Percentiles rank a stretch among this genome's conserved stretches.
Evolutionary conservation across 1,140 invertebrate species (phyloP).

Genomic region (Arion vulgaris): DNA sequence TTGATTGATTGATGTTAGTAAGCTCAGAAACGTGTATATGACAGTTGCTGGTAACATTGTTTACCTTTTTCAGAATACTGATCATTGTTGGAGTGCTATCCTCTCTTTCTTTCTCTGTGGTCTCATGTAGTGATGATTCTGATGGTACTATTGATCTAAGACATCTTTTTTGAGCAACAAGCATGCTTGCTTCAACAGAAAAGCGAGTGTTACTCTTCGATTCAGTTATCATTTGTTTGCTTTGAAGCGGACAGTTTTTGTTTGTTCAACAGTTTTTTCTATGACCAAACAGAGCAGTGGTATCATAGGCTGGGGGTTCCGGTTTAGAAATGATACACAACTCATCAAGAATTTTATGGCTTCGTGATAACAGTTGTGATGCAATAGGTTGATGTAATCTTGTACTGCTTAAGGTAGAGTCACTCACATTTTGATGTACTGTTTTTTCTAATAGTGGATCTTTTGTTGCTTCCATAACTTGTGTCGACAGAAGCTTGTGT

Average conservation of each 20-base stretch:
- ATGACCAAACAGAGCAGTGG: not conserved
- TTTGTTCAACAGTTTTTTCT: not conserved
- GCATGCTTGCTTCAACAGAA: conserved; percentile 45
- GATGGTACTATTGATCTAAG: conserved; percentile 49
- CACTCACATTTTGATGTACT: not conserved
- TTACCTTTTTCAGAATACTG: conserved; percentile 56
- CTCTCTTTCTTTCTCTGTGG: conserved; percentile 41
- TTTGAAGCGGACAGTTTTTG: not conserved
- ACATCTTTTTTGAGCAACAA: conserved; percentile 48
- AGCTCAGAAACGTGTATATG: too few relatives aligned
- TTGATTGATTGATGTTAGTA: not conserved
- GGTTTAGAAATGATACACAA: too few relatives aligned
- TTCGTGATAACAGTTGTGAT: too few relatives aligned
- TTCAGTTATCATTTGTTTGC: not conserved
- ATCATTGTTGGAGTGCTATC: conserved; percentile 45
- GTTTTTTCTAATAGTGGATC: not conserved
- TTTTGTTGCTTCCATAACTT: not conserved
- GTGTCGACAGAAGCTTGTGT: not conserved
- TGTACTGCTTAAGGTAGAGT: too few relatives aligned
- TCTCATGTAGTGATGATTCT: conserved; percentile 52
- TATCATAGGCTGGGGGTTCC: too few relatives aligned
- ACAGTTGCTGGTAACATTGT: not conserved
- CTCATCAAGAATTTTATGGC: too few relatives aligned
- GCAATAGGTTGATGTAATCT: too few relatives aligned
- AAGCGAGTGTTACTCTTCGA: conserved; percentile 22